These are phyloP conservation scores for Alloplasta piceator DNA, from an alignment of 2,888 invertebrate genomes.

Conservation along the genomic window DNA sequence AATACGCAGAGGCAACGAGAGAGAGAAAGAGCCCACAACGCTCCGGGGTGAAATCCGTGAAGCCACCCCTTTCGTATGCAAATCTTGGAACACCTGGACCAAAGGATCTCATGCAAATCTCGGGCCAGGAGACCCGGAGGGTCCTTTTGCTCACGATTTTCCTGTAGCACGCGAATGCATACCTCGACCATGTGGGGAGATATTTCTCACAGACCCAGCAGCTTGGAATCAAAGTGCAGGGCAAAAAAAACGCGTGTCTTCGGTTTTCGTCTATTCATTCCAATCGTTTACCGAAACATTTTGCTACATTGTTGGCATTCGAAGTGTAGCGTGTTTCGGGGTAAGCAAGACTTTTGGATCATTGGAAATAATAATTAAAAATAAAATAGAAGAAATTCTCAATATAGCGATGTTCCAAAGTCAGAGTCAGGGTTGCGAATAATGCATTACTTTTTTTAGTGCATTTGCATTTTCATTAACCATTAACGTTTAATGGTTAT, in stretches of 20 bases:
- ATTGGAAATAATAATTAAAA: too few species aligned
- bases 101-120: conserved; percentile 82
- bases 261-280: conserved; percentile 59
- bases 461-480: too few species aligned
- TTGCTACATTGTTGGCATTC: too few species aligned
- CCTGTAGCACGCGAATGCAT: conserved; percentile 6
- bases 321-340: too few species aligned
- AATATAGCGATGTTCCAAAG: too few species aligned
- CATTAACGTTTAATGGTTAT: too few species aligned
- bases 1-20: background rate
- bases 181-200: conserved; percentile 21
- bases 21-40: conserved; percentile 16
- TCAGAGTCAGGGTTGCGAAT: too few species aligned
- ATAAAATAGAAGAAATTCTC: too few species aligned
- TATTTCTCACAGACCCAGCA: conserved; percentile 41
- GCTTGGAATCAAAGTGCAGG: background rate
- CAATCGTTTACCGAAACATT: background rate
- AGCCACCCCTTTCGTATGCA: conserved; percentile 82
- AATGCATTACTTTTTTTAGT: too few species aligned
- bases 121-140: conserved; percentile 57
- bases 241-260: conserved; percentile 33
- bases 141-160: conserved; percentile 37
- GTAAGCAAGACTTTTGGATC: too few species aligned
- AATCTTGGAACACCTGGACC: conserved; percentile 82
- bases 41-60: conserved; percentile 67